A percentile compares a stretch with the other conserved stretches of the same genome.
Evolutionary conservation across 2,888 invertebrate species (phyloP).

Genomic region (Azorinus chamasolen): DNA sequence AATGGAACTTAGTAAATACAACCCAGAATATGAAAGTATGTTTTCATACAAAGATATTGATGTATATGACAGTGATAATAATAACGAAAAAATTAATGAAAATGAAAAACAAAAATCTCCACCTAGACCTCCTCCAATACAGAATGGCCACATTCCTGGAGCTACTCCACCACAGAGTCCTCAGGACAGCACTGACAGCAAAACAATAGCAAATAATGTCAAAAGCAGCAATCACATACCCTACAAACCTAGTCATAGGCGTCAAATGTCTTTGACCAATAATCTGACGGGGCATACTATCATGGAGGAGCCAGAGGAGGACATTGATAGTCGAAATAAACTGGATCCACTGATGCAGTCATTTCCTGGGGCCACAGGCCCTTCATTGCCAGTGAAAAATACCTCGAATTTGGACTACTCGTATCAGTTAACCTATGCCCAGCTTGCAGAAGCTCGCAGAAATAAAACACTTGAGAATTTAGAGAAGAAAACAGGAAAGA

Average conservation of each 20-base stretch:
- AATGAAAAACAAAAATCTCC: slow-evolving; percentile 39
- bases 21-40: slow-evolving; percentile 75
- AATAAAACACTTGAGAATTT: slow-evolving; percentile 73
- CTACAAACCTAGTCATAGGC: slow-evolving; percentile 68
- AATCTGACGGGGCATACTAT: slow-evolving; percentile 71
- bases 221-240: slow-evolving; percentile 28
- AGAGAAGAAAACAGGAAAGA: slow-evolving; percentile 74
- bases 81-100: slow-evolving; percentile 36
- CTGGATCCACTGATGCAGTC: slow-evolving; percentile 71
- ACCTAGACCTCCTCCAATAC: slow-evolving; percentile 48
- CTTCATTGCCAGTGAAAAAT: slow-evolving; percentile 78
- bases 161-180: too few relatives aligned
- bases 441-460: slow-evolving; percentile 78
- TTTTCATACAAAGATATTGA: slow-evolving; percentile 59
- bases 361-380: slow-evolving; percentile 65
- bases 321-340: slow-evolving; percentile 58
- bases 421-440: slow-evolving; percentile 80
- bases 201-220: slow-evolving; percentile 12
- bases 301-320: slow-evolving; percentile 77
- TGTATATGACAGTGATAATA: slow-evolving; percentile 31
- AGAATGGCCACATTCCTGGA: slow-evolving; percentile 45
- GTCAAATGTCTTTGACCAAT: slow-evolving; percentile 72
- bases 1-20: slow-evolving; percentile 74
- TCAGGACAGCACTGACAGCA: not conserved
- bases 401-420: slow-evolving; percentile 79